Base-by-base conservation (phyloP, 2,113 vertebrate genomes). In the Corythoichthys haematopterus region DNA sequence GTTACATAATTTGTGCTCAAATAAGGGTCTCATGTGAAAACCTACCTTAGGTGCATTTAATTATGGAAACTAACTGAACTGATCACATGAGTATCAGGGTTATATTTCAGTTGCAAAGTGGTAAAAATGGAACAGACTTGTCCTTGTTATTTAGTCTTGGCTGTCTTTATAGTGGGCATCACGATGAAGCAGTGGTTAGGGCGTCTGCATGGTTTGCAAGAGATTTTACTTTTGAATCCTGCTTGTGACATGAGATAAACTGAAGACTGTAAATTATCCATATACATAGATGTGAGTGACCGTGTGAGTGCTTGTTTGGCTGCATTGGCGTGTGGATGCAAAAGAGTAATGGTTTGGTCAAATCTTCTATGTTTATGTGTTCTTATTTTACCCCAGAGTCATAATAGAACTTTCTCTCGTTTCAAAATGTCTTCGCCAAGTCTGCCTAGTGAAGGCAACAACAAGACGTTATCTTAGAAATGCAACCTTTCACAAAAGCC, bases 1-100 rank as follows among this genome's bases (percentile, higher is more conserved):
- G 59, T 53, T 79, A 71, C 63, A 64, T 74, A 56, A 69, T 68
- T 71, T 74, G n/a, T 64, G 48, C 33, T 74, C 50, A 46, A 14
- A 53, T 61, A 40, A 0, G 33, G 1, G 15, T 55, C 28, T 57
- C 43, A 71, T 48, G 43, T 16, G 13, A 52, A 40, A 69, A 75
- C 28, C n/a, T 28, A 33, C 43, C 28, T 16, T n/a, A 66, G 16
- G 16, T 0, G 0, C 3, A 14, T 35, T 14, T 51, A 43, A 64
- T 68, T 35, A 56, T 48, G 28, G 53, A 3, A 68, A 64, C 45
- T 20, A 52, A 64, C 36, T 48, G 16, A 28, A 51, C 7, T 53
- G 37, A 67, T 71, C 45, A 57, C 0, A 48, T 51, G 62, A 45
- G 35, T 40, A 61, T 53, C 14, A 66, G 45, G 57, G 9, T 38